Percentiles rank a stretch among this genome's conserved stretches.
Conservation (phyloP, 2,888 invertebrate genomes). For the Cremastinae sp. region DNA sequence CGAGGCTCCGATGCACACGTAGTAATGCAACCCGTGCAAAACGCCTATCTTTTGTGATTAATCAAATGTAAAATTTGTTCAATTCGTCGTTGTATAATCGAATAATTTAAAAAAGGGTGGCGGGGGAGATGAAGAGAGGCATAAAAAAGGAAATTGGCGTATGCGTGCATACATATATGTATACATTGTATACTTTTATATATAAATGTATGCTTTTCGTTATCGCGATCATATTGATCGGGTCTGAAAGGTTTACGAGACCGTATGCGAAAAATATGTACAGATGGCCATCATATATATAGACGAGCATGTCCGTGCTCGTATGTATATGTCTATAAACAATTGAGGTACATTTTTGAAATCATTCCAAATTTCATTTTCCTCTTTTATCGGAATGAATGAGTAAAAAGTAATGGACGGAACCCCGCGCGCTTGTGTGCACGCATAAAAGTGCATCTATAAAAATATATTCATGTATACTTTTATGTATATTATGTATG, state of each 20-base stretch:
- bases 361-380: constrained; percentile 55
- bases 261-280: not conserved
- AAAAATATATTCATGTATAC: constrained; percentile 1
- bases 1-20: too few relatives aligned
- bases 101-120: constrained; percentile 46
- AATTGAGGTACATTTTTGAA: constrained; percentile 28
- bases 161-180: too few relatives aligned
- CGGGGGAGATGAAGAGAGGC: not conserved
- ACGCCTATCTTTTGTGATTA: constrained; percentile 48
- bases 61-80: constrained; percentile 58
- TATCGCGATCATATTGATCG: constrained; percentile 42
- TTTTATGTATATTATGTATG: not conserved
- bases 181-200: too few relatives aligned
- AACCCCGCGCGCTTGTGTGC: not conserved
- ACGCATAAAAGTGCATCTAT: constrained; percentile 11
- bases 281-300: too few relatives aligned
- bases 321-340: not conserved
- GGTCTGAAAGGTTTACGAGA: constrained; percentile 24
- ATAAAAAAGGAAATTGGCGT: constrained; percentile 16
- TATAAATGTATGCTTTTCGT: constrained; percentile 38
- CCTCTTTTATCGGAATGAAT: constrained; percentile 52
- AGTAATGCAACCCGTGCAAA: constrained; percentile 36
- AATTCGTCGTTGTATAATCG: constrained; percentile 50
- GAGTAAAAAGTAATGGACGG: constrained; percentile 51
- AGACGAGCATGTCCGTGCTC: too few relatives aligned